phyloP scores from a whole-genome alignment of 2,113 vertebrate species.

The Pyxicephalus adspersus region DNA sequence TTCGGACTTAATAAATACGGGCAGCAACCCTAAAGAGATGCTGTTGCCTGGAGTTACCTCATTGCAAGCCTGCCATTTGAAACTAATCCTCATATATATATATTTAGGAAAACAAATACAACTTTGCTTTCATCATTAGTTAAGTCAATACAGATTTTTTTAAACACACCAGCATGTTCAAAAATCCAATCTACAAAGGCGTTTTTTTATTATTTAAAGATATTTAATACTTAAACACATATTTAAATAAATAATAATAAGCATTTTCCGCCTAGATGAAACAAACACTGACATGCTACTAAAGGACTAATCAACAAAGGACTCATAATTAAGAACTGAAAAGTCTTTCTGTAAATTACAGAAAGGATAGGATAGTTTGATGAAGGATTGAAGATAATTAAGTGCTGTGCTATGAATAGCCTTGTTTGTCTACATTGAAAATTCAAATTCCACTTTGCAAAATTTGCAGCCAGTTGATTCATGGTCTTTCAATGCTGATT shows the following conservation, averaged over 20 bases:
- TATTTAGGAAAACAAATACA: too few species aligned
- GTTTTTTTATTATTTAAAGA: constrained; percentile 11
- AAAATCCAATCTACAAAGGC: background rate
- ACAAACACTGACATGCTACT: constrained; percentile 20
- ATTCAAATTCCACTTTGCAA: background rate
- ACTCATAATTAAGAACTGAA: constrained; percentile 21
- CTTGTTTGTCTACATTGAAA: constrained; percentile 17
- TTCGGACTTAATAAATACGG: too few species aligned
- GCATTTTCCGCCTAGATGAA: background rate
- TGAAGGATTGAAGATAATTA: constrained; percentile 28
- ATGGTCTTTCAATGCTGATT: background rate
- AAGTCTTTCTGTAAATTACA: constrained; percentile 15
- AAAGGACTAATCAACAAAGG: constrained; percentile 24
- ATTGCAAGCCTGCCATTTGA: too few species aligned
- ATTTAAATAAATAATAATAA: constrained; percentile 26
- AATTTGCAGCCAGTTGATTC: constrained; percentile 10
- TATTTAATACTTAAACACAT: constrained; percentile 18
- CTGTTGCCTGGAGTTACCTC: too few species aligned
- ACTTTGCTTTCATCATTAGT: background rate
- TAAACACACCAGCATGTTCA: background rate
- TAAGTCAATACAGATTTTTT: constrained; percentile 1
- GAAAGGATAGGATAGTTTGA: constrained; percentile 9
- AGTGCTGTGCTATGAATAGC: constrained; percentile 27
- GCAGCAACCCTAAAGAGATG: too few species aligned
- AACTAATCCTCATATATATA: too few species aligned